A percentile compares a stretch with the other conserved stretches of the same genome.
These are phyloP conservation scores for Dryocosmus kuriphilus DNA, from an alignment of 2,888 invertebrate genomes.

Conservation along the genomic window DNA sequence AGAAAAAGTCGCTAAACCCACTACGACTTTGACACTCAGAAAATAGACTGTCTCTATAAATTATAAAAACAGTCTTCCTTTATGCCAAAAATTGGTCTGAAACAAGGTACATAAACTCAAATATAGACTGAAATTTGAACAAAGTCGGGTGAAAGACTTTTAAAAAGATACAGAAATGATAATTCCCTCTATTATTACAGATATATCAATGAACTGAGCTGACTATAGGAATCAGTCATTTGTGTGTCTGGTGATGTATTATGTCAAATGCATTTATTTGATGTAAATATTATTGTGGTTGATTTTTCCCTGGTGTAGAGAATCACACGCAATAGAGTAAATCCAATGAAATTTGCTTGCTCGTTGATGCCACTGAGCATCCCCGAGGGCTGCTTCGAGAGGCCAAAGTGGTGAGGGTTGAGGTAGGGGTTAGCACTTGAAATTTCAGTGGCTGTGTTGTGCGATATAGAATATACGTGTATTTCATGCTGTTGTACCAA, in stretches of 20 bases:
- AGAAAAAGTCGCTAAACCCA: too few relatives aligned
- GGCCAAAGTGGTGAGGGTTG: constrained; percentile 50
- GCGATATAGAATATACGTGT: constrained; percentile 54
- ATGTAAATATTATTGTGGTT: constrained; percentile 24
- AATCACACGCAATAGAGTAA: constrained; percentile 29
- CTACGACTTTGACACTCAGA: too few relatives aligned
- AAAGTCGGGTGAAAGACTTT: too few relatives aligned
- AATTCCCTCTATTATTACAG: too few relatives aligned
- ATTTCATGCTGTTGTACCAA: constrained; percentile 50
- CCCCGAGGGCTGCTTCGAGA: constrained; percentile 55
- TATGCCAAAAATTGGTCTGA: too few relatives aligned
- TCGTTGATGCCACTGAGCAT: constrained; percentile 54
- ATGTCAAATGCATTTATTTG: neutral
- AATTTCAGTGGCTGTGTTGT: constrained; percentile 58
- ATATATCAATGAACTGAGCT: too few relatives aligned
- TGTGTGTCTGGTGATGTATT: neutral
- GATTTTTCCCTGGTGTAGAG: constrained; percentile 10
- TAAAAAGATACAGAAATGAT: too few relatives aligned
- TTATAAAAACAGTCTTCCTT: too few relatives aligned
- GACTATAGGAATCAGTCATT: too few relatives aligned
- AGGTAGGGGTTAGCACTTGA: constrained; percentile 59
- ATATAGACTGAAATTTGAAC: too few relatives aligned
- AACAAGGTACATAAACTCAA: too few relatives aligned
- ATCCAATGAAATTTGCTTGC: constrained; percentile 52
- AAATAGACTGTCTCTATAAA: too few relatives aligned